Conservation (phyloP, 2,113 vertebrate genomes). For the Rattus norvegicus region GRCr8 NC_086020.1:198445001-198445500, state of each 20-base stretch:
- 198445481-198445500: neutral
- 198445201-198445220: neutral
- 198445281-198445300: neutral
- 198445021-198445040: neutral
- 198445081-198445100: constrained; percentile 23
- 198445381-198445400: neutral
- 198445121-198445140: neutral
- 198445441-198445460: neutral
- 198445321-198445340: neutral
- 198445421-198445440: neutral
- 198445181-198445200: neutral
- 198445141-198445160: constrained; percentile 19
- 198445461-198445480: too few species aligned
- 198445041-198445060: neutral
- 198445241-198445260: neutral
- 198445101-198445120: constrained; percentile 19
- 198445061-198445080: constrained; percentile 3
- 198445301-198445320: neutral
- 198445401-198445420: neutral
- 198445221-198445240: neutral
- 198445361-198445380: neutral
- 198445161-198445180: neutral
- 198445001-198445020: neutral
- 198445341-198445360: neutral
- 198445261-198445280: neutral